Evolutionary conservation across 2,797 vertebrate genomes (phyloP).

Genomic region (Petrocephalus schoutedeni): DNA sequence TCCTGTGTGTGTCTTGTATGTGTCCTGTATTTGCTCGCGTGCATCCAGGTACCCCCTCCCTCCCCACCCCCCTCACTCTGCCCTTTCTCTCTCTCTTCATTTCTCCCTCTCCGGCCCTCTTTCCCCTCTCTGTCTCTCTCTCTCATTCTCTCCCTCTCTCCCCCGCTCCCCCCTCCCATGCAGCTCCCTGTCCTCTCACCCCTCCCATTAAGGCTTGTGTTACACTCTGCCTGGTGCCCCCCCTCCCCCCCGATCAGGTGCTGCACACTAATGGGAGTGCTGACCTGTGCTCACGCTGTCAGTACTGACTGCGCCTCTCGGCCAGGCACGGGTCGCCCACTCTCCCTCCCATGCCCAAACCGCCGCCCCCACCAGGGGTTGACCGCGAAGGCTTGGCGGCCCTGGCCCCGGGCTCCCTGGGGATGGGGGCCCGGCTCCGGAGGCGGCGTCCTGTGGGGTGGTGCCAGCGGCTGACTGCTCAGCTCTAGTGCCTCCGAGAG

Average conservation of each 20-base stretch:
- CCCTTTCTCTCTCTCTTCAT: not conserved
- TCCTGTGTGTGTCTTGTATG: too few species aligned
- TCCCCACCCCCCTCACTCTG: too few species aligned
- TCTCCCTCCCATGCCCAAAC: slow-evolving; percentile 67
- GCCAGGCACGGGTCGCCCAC: slow-evolving; percentile 54
- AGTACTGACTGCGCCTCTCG: slow-evolving; percentile 27
- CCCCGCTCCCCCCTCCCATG: not conserved
- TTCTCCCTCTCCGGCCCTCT: not conserved
- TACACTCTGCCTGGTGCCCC: not conserved
- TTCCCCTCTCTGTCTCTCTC: not conserved
- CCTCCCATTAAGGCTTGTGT: not conserved
- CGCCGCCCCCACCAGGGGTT: slow-evolving; percentile 46
- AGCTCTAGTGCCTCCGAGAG: not conserved
- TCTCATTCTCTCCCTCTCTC: not conserved
- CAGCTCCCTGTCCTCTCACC: not conserved
- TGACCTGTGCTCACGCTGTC: not conserved
- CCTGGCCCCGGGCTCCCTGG: slow-evolving; percentile 28
- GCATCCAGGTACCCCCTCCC: not conserved
- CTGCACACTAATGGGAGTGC: not conserved
- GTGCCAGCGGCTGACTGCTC: slow-evolving; percentile 28
- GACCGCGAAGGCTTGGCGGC: slow-evolving; percentile 39
- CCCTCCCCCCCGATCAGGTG: not conserved
- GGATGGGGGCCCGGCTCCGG: slow-evolving; percentile 31
- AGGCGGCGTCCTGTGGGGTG: slow-evolving; percentile 30
- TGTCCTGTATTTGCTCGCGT: not conserved